These are phyloP conservation scores for rat (Rattus norvegicus) DNA, from an alignment of 2,113 vertebrate species.

Conservation along the genomic window DNA sequence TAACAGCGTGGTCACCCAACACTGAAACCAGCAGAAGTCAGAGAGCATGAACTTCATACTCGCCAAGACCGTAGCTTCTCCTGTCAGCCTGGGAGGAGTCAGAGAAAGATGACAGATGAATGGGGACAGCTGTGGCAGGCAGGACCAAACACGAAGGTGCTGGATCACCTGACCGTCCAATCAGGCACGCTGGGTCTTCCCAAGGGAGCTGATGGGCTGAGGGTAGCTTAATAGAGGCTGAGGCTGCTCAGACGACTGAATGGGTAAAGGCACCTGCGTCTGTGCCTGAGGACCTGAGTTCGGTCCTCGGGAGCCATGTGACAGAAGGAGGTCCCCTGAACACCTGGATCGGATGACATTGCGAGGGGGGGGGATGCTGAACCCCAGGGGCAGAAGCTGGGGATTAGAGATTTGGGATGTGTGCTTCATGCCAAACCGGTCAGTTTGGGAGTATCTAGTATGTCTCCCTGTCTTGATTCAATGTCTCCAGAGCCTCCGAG, in stretches of 20 bases:
- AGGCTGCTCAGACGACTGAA: neutral
- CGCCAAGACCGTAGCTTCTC: neutral
- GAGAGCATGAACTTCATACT: neutral
- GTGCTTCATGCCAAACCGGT: neutral
- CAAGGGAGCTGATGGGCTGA: too few species aligned
- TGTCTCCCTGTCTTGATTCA: too few species aligned
- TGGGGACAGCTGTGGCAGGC: too few species aligned
- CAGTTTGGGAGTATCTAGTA: neutral
- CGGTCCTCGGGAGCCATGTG: neutral
- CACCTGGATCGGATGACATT: rapidly evolving
- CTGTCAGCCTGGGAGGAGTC: neutral
- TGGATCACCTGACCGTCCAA: neutral
- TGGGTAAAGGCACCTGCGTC: neutral
- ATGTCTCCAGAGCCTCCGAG: neutral
- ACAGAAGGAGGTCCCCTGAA: neutral
- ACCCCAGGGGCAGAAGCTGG: neutral
- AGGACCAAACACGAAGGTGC: neutral
- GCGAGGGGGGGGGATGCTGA: neutral
- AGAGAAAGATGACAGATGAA: neutral
- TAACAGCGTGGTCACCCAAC: neutral
- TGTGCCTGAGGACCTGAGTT: neutral
- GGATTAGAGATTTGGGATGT: neutral
- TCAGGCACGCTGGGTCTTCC: neutral
- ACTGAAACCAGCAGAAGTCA: neutral
- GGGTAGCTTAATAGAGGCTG: too few species aligned